Evolutionary conservation across 2,797 vertebrate genomes (phyloP), one percentile per base, ranked within the genome.

Genomic region (Gallinago solitaria): DNA sequence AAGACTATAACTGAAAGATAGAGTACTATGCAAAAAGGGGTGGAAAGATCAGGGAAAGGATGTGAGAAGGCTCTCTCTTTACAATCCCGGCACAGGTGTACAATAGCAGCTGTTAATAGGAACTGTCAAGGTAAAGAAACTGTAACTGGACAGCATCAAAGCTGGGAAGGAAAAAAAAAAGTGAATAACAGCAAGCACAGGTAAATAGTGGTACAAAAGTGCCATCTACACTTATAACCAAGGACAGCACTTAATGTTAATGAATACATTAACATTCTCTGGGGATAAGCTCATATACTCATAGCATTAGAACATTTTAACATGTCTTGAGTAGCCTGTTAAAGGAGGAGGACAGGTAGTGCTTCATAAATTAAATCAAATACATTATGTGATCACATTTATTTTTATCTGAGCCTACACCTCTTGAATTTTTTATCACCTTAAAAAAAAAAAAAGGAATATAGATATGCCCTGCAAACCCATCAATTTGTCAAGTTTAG

Each of bases 281-380:
- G 30, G 43, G 0, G 0, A 83, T 93, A 89, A 87, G 24, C 90
- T 88, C 12, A 10, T 59, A 76, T 12, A 30, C 75, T 65, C 59
- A 5, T 6, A 87, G 83, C 81, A 65, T 89, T 85, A 87, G 63
- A 92, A 50, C 10, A 19, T 71, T 94, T 97, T 88, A 94, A 59
- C 92, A 35, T 64, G 56, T 50, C 90, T 96, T 77, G 82, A 95
- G 91, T 91, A 86, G 84, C 85, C 89, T 76, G 84, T 90, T 93
- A 84, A 68, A 89, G 51, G 50, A 56, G 87, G 71, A 97, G 81
- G 74, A 96, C 89, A 97, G 90, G 95, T 94, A 95, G 54, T 87
- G 80, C 82, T 97, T 95, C 93, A 93, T 97, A 97, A 98, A 97
- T 98, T 97, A 97, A 98, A 96, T 96, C 86, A 97, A 96, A 97